A percentile compares a stretch with the other conserved stretches of the same genome.
Evolutionary conservation across 35 echinoderm and acorn worm species (phyloP).

Genomic region (Apostichopus californicus): DNA sequence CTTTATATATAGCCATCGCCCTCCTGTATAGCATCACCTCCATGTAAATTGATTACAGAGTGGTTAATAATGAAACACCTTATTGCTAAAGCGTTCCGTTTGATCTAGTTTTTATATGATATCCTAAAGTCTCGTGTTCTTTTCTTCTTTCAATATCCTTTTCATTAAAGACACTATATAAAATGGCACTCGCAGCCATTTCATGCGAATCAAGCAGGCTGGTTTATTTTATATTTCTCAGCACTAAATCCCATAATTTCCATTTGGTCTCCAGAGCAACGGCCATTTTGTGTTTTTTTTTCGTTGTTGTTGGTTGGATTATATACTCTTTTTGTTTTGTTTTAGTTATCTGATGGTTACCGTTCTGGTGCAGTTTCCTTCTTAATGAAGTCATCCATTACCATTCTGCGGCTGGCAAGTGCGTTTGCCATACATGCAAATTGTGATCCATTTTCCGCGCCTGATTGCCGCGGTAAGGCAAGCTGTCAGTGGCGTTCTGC

Average conservation of each 20-base stretch:
- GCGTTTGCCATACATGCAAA: slow-evolving; percentile 49
- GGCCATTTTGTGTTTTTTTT: not conserved
- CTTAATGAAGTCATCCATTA: slow-evolving; percentile 54
- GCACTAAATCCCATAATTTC: not conserved
- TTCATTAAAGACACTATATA: not conserved
- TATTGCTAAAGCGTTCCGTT: not conserved
- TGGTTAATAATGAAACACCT: not conserved
- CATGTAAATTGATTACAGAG: not conserved
- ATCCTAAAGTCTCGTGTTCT: not conserved
- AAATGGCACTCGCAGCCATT: not conserved
- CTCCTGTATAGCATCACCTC: no score
- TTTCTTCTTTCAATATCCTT: not conserved
- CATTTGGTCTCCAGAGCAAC: not conserved
- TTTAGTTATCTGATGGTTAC: not conserved
- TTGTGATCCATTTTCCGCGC: slow-evolving; percentile 51
- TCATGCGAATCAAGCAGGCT: not conserved
- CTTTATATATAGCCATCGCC: no score
- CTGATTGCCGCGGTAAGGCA: slow-evolving; percentile 17
- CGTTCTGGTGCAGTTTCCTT: not conserved
- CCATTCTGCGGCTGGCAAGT: slow-evolving; percentile 40
- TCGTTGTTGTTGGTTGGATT: not conserved
- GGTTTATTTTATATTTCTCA: not conserved
- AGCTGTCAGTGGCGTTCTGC: slow-evolving; percentile 43
- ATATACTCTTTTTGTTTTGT: not conserved
- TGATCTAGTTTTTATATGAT: not conserved